Percentiles rank a stretch among this genome's conserved stretches.
Evolutionary conservation across 37 sponge, comb jelly and placozoan species (phyloP).

Genomic region (Axinella damicornis): DNA sequence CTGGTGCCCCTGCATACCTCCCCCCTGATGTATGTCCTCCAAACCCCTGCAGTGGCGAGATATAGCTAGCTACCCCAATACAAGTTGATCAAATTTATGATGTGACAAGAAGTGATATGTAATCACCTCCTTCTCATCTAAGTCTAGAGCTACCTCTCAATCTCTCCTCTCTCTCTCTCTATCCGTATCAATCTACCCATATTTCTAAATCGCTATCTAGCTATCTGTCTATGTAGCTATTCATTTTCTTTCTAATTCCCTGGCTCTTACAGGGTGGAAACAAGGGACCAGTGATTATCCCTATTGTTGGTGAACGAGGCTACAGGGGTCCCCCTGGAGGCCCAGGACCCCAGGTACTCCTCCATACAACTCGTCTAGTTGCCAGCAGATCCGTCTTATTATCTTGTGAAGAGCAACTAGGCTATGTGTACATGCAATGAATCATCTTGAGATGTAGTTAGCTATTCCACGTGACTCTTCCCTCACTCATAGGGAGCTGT

Average conservation of each 20-base stretch:
- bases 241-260: too few species aligned
- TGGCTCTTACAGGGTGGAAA: background rate
- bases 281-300: conserved; percentile 66
- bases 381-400: too few species aligned
- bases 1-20: conserved; percentile 57
- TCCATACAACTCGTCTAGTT: too few species aligned
- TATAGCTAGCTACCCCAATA: too few species aligned
- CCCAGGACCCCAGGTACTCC: conserved; percentile 31
- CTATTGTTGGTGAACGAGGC: conserved; percentile 75
- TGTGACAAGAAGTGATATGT: background rate
- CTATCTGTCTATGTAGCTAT: too few species aligned
- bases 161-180: background rate
- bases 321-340: conserved; percentile 49
- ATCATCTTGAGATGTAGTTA: too few species aligned
- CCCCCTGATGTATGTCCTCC: conserved; percentile 7
- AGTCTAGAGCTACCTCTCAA: background rate
- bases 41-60: too few species aligned
- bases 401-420: too few species aligned
- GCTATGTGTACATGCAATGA: too few species aligned
- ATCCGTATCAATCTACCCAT: background rate
- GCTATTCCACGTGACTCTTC: background rate
- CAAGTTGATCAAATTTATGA: too few species aligned
- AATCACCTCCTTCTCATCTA: background rate
- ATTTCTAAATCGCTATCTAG: too few species aligned
- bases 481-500: conserved; percentile 31